A percentile compares a stretch with the other conserved stretches of the same genome.
Evolutionary conservation across 1,140 invertebrate species (phyloP).

Genomic region (Pseudomyrmex flavicornis): DNA sequence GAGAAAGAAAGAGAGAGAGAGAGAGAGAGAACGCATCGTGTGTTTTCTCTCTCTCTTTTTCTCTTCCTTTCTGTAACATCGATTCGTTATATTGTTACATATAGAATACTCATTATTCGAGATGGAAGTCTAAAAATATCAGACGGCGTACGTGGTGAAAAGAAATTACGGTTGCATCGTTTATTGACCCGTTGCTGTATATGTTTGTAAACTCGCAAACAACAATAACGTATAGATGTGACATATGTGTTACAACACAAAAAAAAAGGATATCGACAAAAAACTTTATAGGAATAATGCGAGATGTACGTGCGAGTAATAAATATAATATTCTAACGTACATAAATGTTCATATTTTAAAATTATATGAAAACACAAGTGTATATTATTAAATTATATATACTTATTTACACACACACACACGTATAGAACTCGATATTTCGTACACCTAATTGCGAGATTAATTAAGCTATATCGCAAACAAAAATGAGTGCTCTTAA

Average conservation of each 20-base stretch:
- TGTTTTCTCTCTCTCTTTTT: constrained; percentile 3
- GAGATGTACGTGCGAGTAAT: too few relatives aligned
- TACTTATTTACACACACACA: too few relatives aligned
- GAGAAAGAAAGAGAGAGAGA: background rate
- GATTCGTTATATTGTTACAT: constrained; percentile 3
- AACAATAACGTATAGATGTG: background rate
- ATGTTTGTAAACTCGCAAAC: constrained; percentile 17
- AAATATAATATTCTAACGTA: too few relatives aligned
- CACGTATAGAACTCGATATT: too few relatives aligned
- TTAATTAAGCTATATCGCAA: too few relatives aligned
- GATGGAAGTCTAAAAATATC: background rate
- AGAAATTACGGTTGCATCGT: constrained; percentile 35
- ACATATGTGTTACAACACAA: background rate
- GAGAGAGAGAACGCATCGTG: constrained; percentile 16
- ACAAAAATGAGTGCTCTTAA: too few relatives aligned
- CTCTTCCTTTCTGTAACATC: constrained; percentile 9
- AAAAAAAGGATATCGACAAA: background rate
- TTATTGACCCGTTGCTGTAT: constrained; percentile 23
- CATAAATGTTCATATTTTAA: too few relatives aligned
- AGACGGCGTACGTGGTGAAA: background rate
- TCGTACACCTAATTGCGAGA: too few relatives aligned
- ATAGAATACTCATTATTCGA: constrained; percentile 12
- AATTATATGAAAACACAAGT: too few relatives aligned
- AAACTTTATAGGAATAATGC: too few relatives aligned
- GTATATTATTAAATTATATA: too few relatives aligned